phyloP scores from a whole-genome alignment of 2,797 vertebrate genomes.

The Ceryle rudis region DNA sequence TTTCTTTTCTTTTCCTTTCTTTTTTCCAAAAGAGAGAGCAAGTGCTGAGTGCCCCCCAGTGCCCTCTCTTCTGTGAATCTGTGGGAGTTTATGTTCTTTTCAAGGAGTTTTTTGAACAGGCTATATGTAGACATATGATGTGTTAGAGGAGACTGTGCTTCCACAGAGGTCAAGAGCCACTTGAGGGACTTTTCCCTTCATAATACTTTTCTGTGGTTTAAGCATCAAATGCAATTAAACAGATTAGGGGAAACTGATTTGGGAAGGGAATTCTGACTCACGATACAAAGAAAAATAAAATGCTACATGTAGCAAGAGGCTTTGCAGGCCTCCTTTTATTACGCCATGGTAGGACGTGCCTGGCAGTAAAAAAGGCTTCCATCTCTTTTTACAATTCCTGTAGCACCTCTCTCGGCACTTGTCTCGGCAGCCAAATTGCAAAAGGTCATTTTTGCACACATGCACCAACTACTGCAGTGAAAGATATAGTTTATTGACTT shows the following conservation, averaged over 20 bases:
- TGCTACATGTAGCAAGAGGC: fast-evolving
- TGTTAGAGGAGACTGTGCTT: neutral
- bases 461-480: neutral
- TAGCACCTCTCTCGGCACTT: neutral
- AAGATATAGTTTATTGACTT: slow-evolving; percentile 1
- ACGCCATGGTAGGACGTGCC: fast-evolving
- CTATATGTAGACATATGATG: neutral
- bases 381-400: neutral
- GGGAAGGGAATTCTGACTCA: neutral
- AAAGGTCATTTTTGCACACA: slow-evolving; percentile 12
- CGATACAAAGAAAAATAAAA: neutral
- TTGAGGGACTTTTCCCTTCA: neutral
- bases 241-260: neutral
- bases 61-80: slow-evolving; percentile 2
- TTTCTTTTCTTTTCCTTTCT: neutral
- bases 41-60: neutral
- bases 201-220: neutral
- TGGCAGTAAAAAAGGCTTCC: neutral
- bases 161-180: neutral
- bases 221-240: neutral
- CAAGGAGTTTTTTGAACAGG: neutral
- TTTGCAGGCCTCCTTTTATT: neutral
- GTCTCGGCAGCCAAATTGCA: neutral
- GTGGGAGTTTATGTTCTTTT: neutral
- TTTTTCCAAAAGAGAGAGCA: neutral